Evolutionary conservation across 64 coral and sea anemone genomes (phyloP), one percentile per base, ranked within the genome.

Genomic region (Exaiptasia diaphana): DNA sequence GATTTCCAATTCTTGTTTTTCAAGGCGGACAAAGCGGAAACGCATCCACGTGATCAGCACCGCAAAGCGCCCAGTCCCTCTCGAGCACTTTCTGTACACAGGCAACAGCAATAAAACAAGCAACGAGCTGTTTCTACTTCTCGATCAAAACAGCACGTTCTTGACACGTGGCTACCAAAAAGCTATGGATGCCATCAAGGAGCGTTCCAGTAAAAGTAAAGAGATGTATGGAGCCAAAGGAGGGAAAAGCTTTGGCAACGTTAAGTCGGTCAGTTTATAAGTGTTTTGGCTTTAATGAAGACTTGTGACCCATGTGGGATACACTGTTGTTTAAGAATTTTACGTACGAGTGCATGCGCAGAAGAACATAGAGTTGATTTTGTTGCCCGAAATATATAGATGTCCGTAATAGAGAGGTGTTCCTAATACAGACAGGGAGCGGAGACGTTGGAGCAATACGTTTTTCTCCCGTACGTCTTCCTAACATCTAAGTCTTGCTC

Each of bases 21-120:
- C 5, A 15, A 97, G 94, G 50, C 94, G 90, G 39, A 97, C 89
- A 2, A 97, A 97, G 74, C 81, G 59, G 33, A 97, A 97, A 38
- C 87, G 88, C 55, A 68, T 97, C 44, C 89, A 92, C 78, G 94
- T 97, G 15, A 92, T 97, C 53, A 97, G 94, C 61, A 97, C 94
- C 1, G 55, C 67, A 0, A 97, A 97, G 46, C 94, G 94, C 8
- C 94, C 94, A 45, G 89, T 97, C 8, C 94, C 94, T 20, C 48
- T 97, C 8, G 67, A 92, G 24, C 89, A 97, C 67, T 92, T 88
- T 36, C 75, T 97, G 44, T 97, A 97, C 64, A 97, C 94, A 44
- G 94, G 94, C 56, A 97, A 92, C 60, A 97, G 94, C 41, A 87
- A 91, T 21, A 97, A 92, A 56, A 97, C 94, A 12, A 91, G 89